Percentiles rank a stretch among this genome's conserved stretches.
Conservation (phyloP, 2,797 vertebrate genomes). For the Sebastes jordani region DNA sequence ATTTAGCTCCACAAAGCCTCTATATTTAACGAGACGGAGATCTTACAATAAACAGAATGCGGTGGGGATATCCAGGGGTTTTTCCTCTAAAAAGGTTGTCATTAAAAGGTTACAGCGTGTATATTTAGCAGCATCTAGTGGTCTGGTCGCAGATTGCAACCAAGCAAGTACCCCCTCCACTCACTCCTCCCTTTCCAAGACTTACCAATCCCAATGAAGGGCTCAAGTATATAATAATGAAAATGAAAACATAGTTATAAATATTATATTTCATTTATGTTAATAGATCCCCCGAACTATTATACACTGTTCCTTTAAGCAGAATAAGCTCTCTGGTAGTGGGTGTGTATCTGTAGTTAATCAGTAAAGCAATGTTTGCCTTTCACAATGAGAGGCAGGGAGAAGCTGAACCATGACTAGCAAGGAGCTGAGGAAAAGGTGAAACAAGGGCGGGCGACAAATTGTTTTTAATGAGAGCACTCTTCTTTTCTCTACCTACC, state of each 20-base stretch:
- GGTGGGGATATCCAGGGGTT: neutral
- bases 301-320: neutral
- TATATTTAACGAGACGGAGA: neutral
- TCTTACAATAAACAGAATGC: neutral
- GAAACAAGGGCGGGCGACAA: neutral
- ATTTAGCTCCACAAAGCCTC: neutral
- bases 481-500: conserved; percentile 58
- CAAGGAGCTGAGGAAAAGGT: neutral
- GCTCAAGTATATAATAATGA: neutral
- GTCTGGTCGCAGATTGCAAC: neutral
- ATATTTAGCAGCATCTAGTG: neutral
- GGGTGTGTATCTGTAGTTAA: conserved; percentile 30
- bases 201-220: neutral
- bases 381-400: neutral
- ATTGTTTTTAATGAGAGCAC: neutral
- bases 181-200: neutral
- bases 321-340: neutral
- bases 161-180: neutral
- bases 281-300: neutral
- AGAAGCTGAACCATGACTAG: neutral
- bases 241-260: neutral
- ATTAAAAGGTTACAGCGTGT: neutral
- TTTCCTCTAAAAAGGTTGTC: neutral
- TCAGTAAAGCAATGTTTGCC: conserved; percentile 38
- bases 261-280: neutral